A percentile compares a stretch with the other conserved stretches of the same genome.
phyloP scores from a whole-genome alignment of 1,140 invertebrate species.

The Geopemphigus sp. region DNA sequence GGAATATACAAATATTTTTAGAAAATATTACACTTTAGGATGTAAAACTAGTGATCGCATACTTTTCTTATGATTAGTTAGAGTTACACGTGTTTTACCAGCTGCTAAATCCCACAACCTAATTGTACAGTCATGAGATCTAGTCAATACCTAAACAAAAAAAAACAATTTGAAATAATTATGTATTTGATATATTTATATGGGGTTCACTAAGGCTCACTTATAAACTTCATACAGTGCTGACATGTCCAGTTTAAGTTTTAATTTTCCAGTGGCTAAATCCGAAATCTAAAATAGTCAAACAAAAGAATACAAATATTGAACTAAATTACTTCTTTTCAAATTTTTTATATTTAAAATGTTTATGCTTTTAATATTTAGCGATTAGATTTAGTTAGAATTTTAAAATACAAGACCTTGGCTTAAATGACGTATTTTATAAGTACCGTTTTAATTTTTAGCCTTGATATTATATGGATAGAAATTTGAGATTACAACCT shows the following conservation, averaged over 20 bases:
- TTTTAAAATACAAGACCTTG: too few species aligned
- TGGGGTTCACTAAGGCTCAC: slow-evolving; percentile 87
- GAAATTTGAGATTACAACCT: too few species aligned
- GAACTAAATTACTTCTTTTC: too few species aligned
- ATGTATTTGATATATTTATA: too few species aligned
- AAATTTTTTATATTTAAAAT: too few species aligned
- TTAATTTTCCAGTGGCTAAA: slow-evolving; percentile 88
- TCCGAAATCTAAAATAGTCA: slow-evolving; percentile 93
- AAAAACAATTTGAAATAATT: too few species aligned
- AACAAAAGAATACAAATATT: neutral
- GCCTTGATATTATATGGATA: too few species aligned
- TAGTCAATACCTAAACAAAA: slow-evolving; percentile 66
- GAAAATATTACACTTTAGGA: slow-evolving; percentile 68
- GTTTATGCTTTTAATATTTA: too few species aligned
- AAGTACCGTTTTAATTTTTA: too few species aligned
- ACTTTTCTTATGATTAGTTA: slow-evolving; percentile 99
- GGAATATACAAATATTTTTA: neutral
- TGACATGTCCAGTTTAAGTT: slow-evolving; percentile 98
- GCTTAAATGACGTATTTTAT: too few species aligned
- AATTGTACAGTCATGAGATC: slow-evolving; percentile 82
- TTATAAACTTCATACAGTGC: slow-evolving; percentile 90
- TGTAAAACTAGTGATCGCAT: slow-evolving; percentile 89
- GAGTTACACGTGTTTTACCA: slow-evolving; percentile 88
- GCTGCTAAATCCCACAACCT: slow-evolving; percentile 96
- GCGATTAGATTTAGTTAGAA: too few species aligned